A percentile compares a stretch with the other conserved stretches of the same genome.
These are phyloP conservation scores for Merodon equestris DNA, from an alignment of 2,888 invertebrate genomes.

Conservation along the genomic window DNA sequence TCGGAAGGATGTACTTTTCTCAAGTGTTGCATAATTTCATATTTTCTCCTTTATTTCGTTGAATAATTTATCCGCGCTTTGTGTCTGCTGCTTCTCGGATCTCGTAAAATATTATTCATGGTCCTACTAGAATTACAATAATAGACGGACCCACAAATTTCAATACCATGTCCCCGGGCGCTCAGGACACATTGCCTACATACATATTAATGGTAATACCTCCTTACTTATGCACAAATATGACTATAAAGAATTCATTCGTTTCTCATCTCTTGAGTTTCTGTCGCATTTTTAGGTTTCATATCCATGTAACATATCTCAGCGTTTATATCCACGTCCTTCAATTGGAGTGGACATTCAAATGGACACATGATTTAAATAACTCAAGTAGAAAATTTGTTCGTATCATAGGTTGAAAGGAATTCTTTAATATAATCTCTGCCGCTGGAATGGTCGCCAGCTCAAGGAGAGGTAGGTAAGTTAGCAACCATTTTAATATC, in stretches of 20 bases:
- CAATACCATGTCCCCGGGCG: constrained; percentile 16
- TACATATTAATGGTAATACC: constrained; percentile 49
- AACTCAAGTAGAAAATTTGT: constrained; percentile 46
- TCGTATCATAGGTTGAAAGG: constrained; percentile 37
- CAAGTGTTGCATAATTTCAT: constrained; percentile 68
- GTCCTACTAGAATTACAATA: constrained; percentile 40
- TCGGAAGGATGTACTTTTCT: constrained; percentile 64
- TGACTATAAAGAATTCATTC: constrained; percentile 37
- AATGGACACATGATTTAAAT: constrained; percentile 67
- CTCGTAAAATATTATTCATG: constrained; percentile 57
- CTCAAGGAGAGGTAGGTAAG: constrained; percentile 36
- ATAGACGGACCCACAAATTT: constrained; percentile 29
- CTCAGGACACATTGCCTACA: constrained; percentile 10
- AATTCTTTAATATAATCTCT: constrained; percentile 57
- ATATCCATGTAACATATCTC: constrained; percentile 33
- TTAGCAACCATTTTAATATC: constrained; percentile 45
- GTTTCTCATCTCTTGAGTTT: constrained; percentile 47
- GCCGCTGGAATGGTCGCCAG: constrained; percentile 33
- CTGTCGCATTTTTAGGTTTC: constrained; percentile 55
- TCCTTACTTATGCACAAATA: constrained; percentile 31
- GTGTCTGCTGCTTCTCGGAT: constrained; percentile 29
- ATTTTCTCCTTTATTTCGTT: constrained; percentile 67
- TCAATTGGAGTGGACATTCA: constrained; percentile 52
- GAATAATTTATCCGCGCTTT: constrained; percentile 60
- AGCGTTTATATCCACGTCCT: constrained; percentile 14